Conservation (phyloP, 2,888 invertebrate species). For the Catotricha subobsoleta region DNA sequence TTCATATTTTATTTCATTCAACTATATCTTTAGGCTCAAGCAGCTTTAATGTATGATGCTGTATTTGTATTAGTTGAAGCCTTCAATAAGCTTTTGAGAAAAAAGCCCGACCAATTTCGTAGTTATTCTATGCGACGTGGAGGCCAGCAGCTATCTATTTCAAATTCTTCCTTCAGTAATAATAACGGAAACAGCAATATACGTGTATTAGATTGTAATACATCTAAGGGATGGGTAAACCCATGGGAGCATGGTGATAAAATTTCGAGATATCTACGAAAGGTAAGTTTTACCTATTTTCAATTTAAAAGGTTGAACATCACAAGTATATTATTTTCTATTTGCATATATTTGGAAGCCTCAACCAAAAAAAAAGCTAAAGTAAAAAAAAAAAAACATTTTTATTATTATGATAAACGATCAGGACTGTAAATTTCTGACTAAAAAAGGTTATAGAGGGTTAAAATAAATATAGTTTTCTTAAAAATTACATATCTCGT, state of each 20-base stretch:
- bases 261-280: constrained; percentile 68
- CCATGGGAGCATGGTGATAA: constrained; percentile 86
- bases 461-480: no score
- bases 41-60: constrained; percentile 90
- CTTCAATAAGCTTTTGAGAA: constrained; percentile 67
- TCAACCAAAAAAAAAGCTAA: no score
- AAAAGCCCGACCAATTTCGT: constrained; percentile 70
- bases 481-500: no score
- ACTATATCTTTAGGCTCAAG: constrained; percentile 53
- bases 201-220: constrained; percentile 75
- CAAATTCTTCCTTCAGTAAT: constrained; percentile 35
- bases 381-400: not conserved
- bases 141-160: constrained; percentile 33
- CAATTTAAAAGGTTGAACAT: no score
- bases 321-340: not conserved
- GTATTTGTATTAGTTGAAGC: constrained; percentile 83
- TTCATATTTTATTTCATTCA: no score
- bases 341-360: not conserved
- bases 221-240: constrained; percentile 64
- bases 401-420: no score
- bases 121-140: constrained; percentile 49
- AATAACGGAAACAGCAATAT: constrained; percentile 9
- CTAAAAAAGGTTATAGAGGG: no score
- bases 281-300: constrained; percentile 39
- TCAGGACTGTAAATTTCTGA: no score